Conservation (phyloP, 1,140 invertebrate species). For the Pachypsylla venusta region DNA sequence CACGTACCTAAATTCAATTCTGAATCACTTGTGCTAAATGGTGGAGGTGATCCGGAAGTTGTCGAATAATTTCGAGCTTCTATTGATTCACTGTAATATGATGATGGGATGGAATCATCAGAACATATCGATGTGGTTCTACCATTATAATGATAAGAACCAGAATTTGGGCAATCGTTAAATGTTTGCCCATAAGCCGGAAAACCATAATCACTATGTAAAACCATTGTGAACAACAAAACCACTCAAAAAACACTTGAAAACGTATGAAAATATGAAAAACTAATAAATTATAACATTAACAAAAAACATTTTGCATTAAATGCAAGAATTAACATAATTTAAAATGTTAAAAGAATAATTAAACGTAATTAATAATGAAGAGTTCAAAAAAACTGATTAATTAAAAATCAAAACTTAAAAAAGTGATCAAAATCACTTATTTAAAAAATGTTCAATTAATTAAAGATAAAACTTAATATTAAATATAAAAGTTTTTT, state of each 20-base stretch:
- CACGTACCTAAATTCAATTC: constrained; percentile 1
- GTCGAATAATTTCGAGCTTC: background rate
- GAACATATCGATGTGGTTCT: background rate
- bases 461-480: too few species aligned
- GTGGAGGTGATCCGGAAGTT: background rate
- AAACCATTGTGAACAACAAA: background rate
- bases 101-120: background rate
- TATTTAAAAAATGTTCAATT: too few species aligned
- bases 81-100: background rate
- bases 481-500: too few species aligned
- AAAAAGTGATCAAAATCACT: background rate
- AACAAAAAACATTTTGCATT: background rate
- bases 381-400: background rate
- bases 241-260: background rate
- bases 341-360: background rate
- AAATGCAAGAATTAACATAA: background rate
- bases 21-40: background rate
- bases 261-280: background rate
- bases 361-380: background rate
- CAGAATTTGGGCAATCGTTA: background rate
- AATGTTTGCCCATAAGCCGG: background rate
- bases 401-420: background rate
- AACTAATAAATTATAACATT: background rate
- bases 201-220: background rate
- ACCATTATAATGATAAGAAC: constrained; percentile 2